Percentiles rank a stretch among this genome's conserved stretches.
Evolutionary conservation across 2,888 invertebrate genomes (phyloP).

Genomic region (Venusia cambrica): DNA sequence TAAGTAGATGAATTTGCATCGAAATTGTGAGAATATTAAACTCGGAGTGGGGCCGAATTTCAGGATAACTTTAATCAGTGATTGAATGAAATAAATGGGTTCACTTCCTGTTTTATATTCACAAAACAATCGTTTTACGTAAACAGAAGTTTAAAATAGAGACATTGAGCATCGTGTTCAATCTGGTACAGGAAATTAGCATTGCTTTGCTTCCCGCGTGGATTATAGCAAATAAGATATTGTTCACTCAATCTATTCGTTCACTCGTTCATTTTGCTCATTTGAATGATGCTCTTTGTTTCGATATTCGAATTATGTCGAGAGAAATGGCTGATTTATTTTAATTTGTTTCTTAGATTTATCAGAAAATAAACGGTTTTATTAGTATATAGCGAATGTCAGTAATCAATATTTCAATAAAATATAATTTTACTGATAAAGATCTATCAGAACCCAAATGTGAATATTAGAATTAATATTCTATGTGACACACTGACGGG

Average conservation of each 20-base stretch:
- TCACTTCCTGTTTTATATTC: constrained; percentile 44
- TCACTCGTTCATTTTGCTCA: constrained; percentile 60
- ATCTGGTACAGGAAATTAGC: constrained; percentile 78
- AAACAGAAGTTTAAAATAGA: constrained; percentile 61
- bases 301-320: constrained; percentile 48
- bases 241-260: constrained; percentile 73
- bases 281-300: constrained; percentile 68
- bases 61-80: constrained; percentile 22
- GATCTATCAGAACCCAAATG: constrained; percentile 10
- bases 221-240: constrained; percentile 79
- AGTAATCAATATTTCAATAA: background rate
- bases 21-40: too few relatives aligned
- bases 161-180: constrained; percentile 54
- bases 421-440: constrained; percentile 5
- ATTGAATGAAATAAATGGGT: constrained; percentile 28
- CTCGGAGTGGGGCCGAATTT: too few relatives aligned
- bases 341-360: constrained; percentile 27
- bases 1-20: too few relatives aligned
- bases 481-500: constrained; percentile 45
- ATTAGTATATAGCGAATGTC: constrained; percentile 21
- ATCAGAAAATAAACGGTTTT: too few relatives aligned
- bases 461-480: constrained; percentile 50
- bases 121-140: constrained; percentile 49
- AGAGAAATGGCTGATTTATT: constrained; percentile 30
- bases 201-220: constrained; percentile 66